Base-by-base conservation (phyloP, 2,888 invertebrate species). In the Hirtodrosophila histrioides region DNA sequence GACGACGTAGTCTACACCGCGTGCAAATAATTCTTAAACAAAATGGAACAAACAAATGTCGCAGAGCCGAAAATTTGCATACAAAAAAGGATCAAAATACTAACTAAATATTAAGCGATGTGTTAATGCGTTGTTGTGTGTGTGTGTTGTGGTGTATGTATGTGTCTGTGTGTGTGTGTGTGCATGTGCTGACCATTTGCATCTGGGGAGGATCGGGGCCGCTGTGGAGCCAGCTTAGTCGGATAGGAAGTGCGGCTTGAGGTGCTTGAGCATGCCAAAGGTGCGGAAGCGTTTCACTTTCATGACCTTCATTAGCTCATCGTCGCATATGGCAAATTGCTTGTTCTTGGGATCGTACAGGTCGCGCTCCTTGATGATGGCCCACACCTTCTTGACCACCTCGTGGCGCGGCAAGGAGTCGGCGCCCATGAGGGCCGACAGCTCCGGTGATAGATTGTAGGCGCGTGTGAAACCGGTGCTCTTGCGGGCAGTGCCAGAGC, bases 181-280 rank as follows among this genome's bases (percentile, higher is more conserved):
- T 53, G 33, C 57, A 56, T 44, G 44, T 41, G 51, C 53, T 50
- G 64, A 63, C 60, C 66, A 69, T 66, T 75, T 85, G 81, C 85
- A 79, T 81, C 78, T 79, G 82, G 82, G 54, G 60, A 54, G 64
- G 54, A 45, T 24, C 37, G 54, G 53, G 55, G 17, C 33, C 46
- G 33, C 17, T 44, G 50, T 33, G 62, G 17, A 10, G 43, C 8
- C 29, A 9, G 17, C 58, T 77, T 91, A 91, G 49, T 91, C 88
- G 43, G 45, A 43, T 4, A 91, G 83, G 83, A 98, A 98, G 92
- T 98, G 98, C 71, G 95, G 95, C 92, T 97, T 97, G 83, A 99
- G 93, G 92, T 97, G 97, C 92, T 98, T 98, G 96, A 98, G 96
- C 98, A 98, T 98, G 71, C 97, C 98, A 88, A 98, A 98, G 56